Evolutionary conservation across 1,140 invertebrate species (phyloP), one percentile per base, ranked within the genome.

Genomic region (Drosophila tsacasi): DNA sequence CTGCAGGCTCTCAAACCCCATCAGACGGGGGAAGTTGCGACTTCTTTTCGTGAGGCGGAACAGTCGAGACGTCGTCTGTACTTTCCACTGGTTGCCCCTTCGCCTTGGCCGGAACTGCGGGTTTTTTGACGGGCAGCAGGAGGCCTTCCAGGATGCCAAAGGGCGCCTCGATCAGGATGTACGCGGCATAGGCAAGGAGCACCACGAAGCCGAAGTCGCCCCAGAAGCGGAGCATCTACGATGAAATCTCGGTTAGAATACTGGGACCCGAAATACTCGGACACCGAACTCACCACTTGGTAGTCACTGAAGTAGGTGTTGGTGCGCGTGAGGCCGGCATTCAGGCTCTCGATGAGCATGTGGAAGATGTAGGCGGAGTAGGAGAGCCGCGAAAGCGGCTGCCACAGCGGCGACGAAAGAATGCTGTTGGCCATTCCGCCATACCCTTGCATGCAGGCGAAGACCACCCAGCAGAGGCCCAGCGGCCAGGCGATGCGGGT

Each of bases 401-500:
- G 94, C 94, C 94, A 95, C 42, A 94, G 61, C 5, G 84, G 71
- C 9, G 93, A 82, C 2, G 93, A 93, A n/a, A 95, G 63, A 19
- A 95, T 93, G 91, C 92, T 93, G 63, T 94, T 94, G 40, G 94
- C 93, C 46, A 93, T 77, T 57, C 94, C 96, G 76, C 95, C 96
- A 83, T 95, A 95, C 49, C 95, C 95, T 49, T 94, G 93, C 10
- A 94, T 92, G 76, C 96, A 96, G 6, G 95, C 95, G 52, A 96
- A 95, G 10, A 97, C 94, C 6, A 97, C 93, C 96, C 96, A 97
- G 3, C 94, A 93, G 8, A 97, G 59, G 1, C 93, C 94, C 0
- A 95, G 3, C 1, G 94, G 94, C 95, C 96, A 97, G 0, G 93
- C 87, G 5, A 95, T 93, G 23, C 96, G 93, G 19, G 94, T 93